Base-by-base conservation (phyloP, 53 echinoderm and acorn worm genomes). In the Temnopleurus reevesii region DNA sequence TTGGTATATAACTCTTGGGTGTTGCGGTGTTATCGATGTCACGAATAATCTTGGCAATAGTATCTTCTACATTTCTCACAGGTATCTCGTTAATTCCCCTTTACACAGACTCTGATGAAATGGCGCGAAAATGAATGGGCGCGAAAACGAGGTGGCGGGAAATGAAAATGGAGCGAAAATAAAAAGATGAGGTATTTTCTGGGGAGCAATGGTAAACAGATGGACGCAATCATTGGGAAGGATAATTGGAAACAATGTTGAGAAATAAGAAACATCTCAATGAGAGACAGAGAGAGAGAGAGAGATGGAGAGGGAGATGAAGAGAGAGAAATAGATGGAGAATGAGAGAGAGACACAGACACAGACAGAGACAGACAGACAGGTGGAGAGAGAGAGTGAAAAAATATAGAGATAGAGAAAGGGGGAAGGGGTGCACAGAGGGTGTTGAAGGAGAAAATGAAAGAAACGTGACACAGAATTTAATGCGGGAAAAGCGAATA, bases 101-200 rank as follows among this genome's bases (percentile, higher is more conserved):
- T 33, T 19, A 23, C 41, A 38, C 21, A n/a, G n/a, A n/a, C 4
- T 5, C 9, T 21, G 71, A 2, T 17, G 33, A 64, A 36, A 4
- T 36, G 65, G 7, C 56, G 5, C 3, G 5, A 36, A 64, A 0
- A 21, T 0, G 15, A 71, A 43, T 38, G 12, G 36, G 38, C 41
- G 71, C 38, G 71, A 71, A 63, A 71, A 71, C 41, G 71, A 41
- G 71, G 41, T 38, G 63, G 33, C 31, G 63, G 34, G 33, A 58
- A 58, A 58, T 58, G 58, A 58, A 58, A 58, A 58, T 58, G 34
- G 64, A 31, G 64, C 33, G 64, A 64, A 71, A 71, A 71, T 71
- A 19, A n/a, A n/a, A n/a, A 71, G 71, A 71, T 71, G 71, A 43
- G 71, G 36, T 36, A 71, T 71, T 71, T 71, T 41, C 43, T 5